These are phyloP conservation scores for Lanius collurio DNA, from an alignment of 2,113 vertebrate genomes.

Conservation along the genomic window DNA sequence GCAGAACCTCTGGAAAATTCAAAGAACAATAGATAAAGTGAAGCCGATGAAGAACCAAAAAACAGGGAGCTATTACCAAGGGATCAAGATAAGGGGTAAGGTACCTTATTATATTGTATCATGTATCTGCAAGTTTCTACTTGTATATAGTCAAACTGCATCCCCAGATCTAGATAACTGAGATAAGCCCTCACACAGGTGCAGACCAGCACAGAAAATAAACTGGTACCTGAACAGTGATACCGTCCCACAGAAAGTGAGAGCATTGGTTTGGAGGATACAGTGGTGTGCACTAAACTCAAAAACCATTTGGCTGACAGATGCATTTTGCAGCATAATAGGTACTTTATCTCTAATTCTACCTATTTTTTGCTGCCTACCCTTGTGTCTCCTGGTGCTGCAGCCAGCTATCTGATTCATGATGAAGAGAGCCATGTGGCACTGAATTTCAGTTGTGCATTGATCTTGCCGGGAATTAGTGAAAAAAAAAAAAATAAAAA, in stretches of 20 bases:
- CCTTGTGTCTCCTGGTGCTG: neutral
- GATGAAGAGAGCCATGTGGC: neutral
- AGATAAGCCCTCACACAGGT: neutral
- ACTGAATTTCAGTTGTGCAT: conserved; percentile 28
- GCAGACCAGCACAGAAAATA: neutral
- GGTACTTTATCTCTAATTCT: neutral
- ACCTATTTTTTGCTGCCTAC: neutral
- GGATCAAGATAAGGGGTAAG: neutral
- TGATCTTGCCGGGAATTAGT: conserved; percentile 49
- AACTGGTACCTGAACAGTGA: neutral
- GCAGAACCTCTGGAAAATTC: neutral
- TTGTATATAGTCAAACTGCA: neutral
- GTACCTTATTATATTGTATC: neutral
- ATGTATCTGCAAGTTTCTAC: neutral
- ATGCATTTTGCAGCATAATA: neutral
- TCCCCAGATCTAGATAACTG: neutral
- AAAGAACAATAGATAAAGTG: neutral
- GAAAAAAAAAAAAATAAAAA: neutral
- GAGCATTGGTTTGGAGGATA: neutral
- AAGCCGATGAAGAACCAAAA: neutral
- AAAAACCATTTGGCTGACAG: neutral
- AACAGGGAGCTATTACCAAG: neutral
- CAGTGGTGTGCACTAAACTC: neutral
- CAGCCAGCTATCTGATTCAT: conserved; percentile 10
- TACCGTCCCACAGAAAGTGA: neutral